Percentiles rank a stretch among this genome's conserved stretches.
Evolutionary conservation across 2,113 vertebrate genomes (phyloP).

Genomic region (Plectropomus leopardus): DNA sequence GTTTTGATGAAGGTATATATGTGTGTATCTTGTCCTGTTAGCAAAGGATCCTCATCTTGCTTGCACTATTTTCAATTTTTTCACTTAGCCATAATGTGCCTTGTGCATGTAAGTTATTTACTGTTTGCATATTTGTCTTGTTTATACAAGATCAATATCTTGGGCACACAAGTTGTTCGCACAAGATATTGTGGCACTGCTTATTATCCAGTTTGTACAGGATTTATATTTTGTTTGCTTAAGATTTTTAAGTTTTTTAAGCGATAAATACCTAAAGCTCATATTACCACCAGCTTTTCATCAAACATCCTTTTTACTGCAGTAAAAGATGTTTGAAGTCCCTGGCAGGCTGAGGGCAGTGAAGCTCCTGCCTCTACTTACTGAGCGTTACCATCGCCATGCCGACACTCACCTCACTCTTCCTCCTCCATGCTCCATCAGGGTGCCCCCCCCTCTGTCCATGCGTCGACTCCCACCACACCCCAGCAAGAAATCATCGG

Average conservation of each 20-base stretch:
- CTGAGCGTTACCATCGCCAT: conserved; percentile 37
- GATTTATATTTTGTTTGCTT: too few species aligned
- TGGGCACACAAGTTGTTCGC: too few species aligned
- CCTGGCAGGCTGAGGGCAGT: background rate
- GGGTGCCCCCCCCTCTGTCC: conserved; percentile 80
- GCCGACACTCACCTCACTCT: conserved; percentile 65
- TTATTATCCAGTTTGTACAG: too few species aligned
- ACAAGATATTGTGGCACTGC: too few species aligned
- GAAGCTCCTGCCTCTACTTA: background rate
- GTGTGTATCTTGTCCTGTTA: background rate
- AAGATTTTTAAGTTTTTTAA: too few species aligned
- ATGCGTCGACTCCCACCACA: conserved; percentile 69
- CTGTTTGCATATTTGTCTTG: too few species aligned
- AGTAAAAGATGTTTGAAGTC: conserved; percentile 4
- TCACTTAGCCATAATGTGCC: too few species aligned
- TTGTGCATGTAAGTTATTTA: too few species aligned
- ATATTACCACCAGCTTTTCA: background rate
- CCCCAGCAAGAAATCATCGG: conserved; percentile 77
- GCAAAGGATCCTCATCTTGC: too few species aligned
- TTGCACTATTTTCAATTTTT: too few species aligned
- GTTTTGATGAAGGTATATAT: background rate
- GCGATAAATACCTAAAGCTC: background rate
- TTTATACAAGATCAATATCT: too few species aligned
- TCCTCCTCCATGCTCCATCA: conserved; percentile 78
- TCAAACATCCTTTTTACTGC: background rate